Conservation (phyloP, 2,113 vertebrate species). For the Pituophis catenifer region DNA sequence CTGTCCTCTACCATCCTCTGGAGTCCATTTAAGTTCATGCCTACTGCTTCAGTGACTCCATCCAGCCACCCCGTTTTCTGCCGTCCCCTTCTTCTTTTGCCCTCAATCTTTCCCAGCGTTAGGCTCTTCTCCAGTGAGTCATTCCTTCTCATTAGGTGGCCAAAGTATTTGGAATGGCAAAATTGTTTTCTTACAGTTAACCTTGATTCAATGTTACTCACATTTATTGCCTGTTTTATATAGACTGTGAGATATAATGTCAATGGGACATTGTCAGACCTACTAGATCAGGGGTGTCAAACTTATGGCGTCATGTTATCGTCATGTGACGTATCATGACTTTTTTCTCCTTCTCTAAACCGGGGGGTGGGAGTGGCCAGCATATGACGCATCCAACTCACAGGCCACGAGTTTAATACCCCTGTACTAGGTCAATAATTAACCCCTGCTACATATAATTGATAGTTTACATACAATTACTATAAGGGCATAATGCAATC, state of each 20-base stretch:
- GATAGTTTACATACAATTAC: not conserved
- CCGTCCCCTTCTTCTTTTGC: too few relatives aligned
- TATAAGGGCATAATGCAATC: not conserved
- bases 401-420: too few relatives aligned
- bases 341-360: too few relatives aligned
- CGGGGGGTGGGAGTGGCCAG: too few relatives aligned
- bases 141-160: too few relatives aligned
- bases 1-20: too few relatives aligned
- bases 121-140: too few relatives aligned
- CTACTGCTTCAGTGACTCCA: too few relatives aligned
- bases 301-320: fast-evolving
- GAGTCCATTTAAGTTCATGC: too few relatives aligned
- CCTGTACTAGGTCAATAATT: not conserved
- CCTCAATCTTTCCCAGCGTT: too few relatives aligned
- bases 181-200: not conserved
- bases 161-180: not conserved
- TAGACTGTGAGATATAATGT: not conserved
- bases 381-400: fast-evolving
- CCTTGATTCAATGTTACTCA: not conserved
- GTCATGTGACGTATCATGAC: too few relatives aligned
- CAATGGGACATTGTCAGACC: not conserved
- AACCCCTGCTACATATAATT: not conserved
- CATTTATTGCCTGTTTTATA: not conserved
- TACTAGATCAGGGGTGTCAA: not conserved
- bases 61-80: too few relatives aligned